A percentile compares a stretch with the other conserved stretches of the same genome.
These are phyloP conservation scores for Bombycilla garrulus DNA, from an alignment of 2,113 vertebrate genomes.

Conservation along the genomic window DNA sequence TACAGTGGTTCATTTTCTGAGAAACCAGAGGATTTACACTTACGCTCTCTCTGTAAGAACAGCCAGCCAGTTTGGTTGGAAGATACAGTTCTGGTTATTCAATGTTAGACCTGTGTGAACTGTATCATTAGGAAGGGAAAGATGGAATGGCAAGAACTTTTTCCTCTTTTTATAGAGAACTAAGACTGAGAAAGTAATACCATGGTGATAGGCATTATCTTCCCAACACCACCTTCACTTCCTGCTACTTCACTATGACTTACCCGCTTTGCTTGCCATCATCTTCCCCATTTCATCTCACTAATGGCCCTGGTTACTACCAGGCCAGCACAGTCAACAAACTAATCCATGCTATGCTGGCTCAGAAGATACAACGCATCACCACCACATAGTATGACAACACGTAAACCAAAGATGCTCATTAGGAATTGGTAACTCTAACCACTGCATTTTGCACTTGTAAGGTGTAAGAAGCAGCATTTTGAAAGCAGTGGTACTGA, in stretches of 20 bases:
- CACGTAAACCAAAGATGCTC: slow-evolving; percentile 66
- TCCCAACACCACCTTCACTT: slow-evolving; percentile 21
- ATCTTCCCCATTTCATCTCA: slow-evolving; percentile 14
- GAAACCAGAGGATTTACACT: slow-evolving; percentile 23
- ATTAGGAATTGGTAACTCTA: slow-evolving; percentile 59
- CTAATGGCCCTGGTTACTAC: slow-evolving; percentile 34
- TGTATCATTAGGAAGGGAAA: slow-evolving; percentile 37
- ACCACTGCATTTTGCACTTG: slow-evolving; percentile 75
- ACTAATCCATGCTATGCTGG: slow-evolving; percentile 39
- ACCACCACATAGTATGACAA: slow-evolving; percentile 60
- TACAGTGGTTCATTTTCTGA: slow-evolving; percentile 40
- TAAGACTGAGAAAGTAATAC: slow-evolving; percentile 59
- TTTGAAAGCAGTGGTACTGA: slow-evolving; percentile 79
- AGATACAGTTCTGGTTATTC: slow-evolving; percentile 64
- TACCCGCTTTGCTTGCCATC: slow-evolving; percentile 2
- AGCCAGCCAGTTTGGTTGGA: slow-evolving; percentile 48
- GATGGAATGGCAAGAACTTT: slow-evolving; percentile 60
- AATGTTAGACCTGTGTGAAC: slow-evolving; percentile 43
- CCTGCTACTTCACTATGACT: not conserved
- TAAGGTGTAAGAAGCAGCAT: slow-evolving; percentile 78
- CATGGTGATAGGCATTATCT: slow-evolving; percentile 68
- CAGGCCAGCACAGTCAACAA: slow-evolving; percentile 25
- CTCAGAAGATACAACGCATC: slow-evolving; percentile 71
- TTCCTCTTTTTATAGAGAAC: slow-evolving; percentile 58
- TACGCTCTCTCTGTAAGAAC: slow-evolving; percentile 20